phyloP scores from a whole-genome alignment of 2,113 vertebrate species.

The Brevimyrus niger region DNA sequence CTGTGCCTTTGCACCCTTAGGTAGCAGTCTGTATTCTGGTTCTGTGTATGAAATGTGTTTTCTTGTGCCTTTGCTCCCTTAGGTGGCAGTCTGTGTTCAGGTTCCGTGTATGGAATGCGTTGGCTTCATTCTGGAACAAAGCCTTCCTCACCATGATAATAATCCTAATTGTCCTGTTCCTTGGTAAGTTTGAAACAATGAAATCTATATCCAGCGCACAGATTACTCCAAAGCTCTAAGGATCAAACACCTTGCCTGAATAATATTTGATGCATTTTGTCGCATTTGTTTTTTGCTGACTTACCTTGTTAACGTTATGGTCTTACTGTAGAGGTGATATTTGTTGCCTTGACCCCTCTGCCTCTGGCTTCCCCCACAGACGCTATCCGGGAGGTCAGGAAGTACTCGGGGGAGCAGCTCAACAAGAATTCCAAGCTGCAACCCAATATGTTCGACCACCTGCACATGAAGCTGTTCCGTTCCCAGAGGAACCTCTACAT shows the following conservation, averaged over 20 bases:
- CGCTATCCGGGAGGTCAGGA: slow-evolving; percentile 82
- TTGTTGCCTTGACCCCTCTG: not conserved
- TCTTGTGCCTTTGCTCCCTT: slow-evolving; percentile 40
- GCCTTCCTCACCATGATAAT: slow-evolving; percentile 82
- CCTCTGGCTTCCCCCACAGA: slow-evolving; percentile 56
- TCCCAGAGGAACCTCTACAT: slow-evolving; percentile 95
- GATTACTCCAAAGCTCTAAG: not conserved
- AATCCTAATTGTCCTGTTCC: slow-evolving; percentile 70
- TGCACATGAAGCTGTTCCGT: slow-evolving; percentile 95
- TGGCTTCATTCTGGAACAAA: slow-evolving; percentile 83
- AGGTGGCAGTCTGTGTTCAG: slow-evolving; percentile 74
- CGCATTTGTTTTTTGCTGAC: not conserved
- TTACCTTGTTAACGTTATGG: not conserved
- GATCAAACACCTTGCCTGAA: not conserved
- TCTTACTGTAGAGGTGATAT: not conserved
- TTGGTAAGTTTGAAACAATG: slow-evolving; percentile 62
- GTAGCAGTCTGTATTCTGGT: slow-evolving; percentile 71
- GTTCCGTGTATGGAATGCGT: slow-evolving; percentile 68
- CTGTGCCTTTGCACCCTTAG: slow-evolving; percentile 48
- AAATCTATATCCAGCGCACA: not conserved
- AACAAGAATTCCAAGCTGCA: slow-evolving; percentile 53
- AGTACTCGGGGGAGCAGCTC: slow-evolving; percentile 66
- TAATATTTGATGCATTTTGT: not conserved
- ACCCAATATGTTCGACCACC: slow-evolving; percentile 69
- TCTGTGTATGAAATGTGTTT: slow-evolving; percentile 71